Evolutionary conservation across 2,888 invertebrate genomes (phyloP).

Genomic region (Metallyticus violacea): DNA sequence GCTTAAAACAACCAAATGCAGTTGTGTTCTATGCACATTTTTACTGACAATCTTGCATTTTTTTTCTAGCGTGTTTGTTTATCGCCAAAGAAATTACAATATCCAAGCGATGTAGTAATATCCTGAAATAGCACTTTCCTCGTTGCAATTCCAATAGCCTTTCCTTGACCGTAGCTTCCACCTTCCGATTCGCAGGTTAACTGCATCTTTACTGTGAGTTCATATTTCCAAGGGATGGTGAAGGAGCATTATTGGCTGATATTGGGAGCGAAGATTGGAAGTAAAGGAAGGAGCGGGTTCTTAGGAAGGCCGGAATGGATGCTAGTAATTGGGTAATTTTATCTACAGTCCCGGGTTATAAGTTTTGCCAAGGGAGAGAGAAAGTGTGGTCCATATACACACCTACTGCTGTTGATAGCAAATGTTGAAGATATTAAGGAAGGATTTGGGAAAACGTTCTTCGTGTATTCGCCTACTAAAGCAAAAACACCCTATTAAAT

Average conservation of each 20-base stretch:
- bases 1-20: too few species aligned
- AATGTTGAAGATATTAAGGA: neutral
- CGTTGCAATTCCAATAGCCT: too few species aligned
- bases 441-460: neutral
- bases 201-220: neutral
- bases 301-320: slow-evolving; percentile 1
- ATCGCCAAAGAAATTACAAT: too few species aligned
- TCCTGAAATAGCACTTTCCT: too few species aligned
- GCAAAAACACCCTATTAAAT: neutral
- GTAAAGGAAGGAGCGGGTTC: neutral
- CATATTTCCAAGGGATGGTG: slow-evolving; percentile 6
- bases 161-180: neutral
- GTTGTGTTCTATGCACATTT: too few species aligned
- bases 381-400: neutral
- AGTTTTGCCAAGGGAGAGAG: neutral
- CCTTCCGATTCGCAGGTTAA: neutral
- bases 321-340: slow-evolving; percentile 30
- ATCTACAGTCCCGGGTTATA: slow-evolving; percentile 20
- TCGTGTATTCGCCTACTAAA: neutral
- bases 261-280: slow-evolving; percentile 21
- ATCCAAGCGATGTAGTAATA: too few species aligned
- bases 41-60: too few species aligned
- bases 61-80: too few species aligned
- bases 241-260: slow-evolving; percentile 23
- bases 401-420: neutral